Evolutionary conservation across 2,797 vertebrate genomes (phyloP), one percentile per base, ranked within the genome.

Genomic region (Xiphorhynchus erythropygius): DNA sequence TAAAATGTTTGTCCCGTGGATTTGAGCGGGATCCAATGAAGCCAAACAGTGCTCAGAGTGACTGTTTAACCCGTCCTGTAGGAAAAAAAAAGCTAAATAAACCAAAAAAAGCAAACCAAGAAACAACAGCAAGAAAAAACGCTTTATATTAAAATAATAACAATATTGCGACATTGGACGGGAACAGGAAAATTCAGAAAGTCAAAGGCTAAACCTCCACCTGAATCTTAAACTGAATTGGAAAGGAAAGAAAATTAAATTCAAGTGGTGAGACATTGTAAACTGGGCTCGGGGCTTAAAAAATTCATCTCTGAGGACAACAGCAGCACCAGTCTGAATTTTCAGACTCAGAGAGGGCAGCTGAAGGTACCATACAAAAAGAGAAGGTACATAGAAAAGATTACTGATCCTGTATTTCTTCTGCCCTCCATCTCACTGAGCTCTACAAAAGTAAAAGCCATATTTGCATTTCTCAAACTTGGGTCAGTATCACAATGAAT

Each of bases 11-110:
- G 83, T 93, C 78, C 67, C 4, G 0, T 70, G 77, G 74, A 93
- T 91, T 84, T 96, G 86, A 75, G 77, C 63, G 41, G 39, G 19
- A 53, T 92, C 77, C 86, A 93, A 44, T 52, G 33, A 82, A 79
- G 60, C 74, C 44, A 82, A 33, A 86, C 88, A 84, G 63, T 87
- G 55, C 59, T 82, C 1, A 0, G 73, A 90, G 50, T 0, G 0
- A 75, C 59, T 71, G 60, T 47, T 93, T 86, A 87, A 88, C n/a
- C 8, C 5, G 0, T 52, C 59, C 77, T 84, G 32, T 10, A 63
- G 18, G 9, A 5, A 4, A 10, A 21, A 2, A 17, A 41, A 23
- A 47, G 2, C 16, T 73, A 70, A 89, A 92, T 24, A 74, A 84
- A 70, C 30, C 0, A 22, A 46, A 90, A 53, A 81, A 46, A 15